Conservation (phyloP, 2,888 invertebrate species). For the Trissolcus brochymenae region DNA sequence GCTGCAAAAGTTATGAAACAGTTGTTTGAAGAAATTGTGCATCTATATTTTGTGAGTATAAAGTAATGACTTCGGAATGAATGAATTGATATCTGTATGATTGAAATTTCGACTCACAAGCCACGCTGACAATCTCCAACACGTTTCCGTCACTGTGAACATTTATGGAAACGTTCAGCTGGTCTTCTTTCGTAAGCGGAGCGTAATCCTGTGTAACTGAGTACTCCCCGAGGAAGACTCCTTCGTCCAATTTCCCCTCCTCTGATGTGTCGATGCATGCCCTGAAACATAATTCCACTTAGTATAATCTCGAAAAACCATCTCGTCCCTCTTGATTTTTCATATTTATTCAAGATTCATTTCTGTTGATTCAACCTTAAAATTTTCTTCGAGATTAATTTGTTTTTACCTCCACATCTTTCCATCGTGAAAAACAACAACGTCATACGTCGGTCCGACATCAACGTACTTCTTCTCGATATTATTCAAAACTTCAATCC, state of each 20-base stretch:
- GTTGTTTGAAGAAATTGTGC: no score
- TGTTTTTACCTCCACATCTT: constrained; percentile 85
- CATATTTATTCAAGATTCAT: no score
- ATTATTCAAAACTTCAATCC: constrained; percentile 87
- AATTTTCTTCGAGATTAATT: no score
- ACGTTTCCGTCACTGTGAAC: constrained; percentile 93
- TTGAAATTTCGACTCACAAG: constrained; percentile 84
- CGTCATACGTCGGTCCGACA: constrained; percentile 93
- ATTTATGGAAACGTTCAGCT: constrained; percentile 92
- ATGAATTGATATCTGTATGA: no score
- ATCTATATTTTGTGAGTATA: no score
- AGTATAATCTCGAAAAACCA: neutral
- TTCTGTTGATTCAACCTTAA: no score
- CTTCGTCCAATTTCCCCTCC: constrained; percentile 87
- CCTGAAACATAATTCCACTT: constrained; percentile 74
- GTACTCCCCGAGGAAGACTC: constrained; percentile 89
- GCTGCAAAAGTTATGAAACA: constrained; percentile 82
- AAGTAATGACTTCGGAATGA: no score
- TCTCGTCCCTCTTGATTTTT: neutral
- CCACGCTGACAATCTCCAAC: constrained; percentile 94
- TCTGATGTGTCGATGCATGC: constrained; percentile 91
- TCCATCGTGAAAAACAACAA: constrained; percentile 96
- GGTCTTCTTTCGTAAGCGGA: constrained; percentile 86
- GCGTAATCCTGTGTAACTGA: constrained; percentile 86
- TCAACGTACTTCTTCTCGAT: constrained; percentile 93